phyloP scores from a whole-genome alignment of 2,797 vertebrate genomes.

The Cyprinodon diabolis region DNA sequence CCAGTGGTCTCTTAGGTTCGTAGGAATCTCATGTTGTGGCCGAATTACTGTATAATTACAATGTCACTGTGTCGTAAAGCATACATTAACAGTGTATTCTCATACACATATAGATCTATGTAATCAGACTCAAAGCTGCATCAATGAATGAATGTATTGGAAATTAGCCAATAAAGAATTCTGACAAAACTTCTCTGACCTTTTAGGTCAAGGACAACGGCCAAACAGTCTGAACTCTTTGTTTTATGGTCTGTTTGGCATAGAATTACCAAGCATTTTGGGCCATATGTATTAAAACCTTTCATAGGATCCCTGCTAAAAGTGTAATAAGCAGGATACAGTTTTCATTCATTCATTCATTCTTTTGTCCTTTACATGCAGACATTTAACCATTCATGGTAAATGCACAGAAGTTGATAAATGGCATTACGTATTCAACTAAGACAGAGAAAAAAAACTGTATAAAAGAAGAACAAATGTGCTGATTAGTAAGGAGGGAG shows the following conservation, averaged over 20 bases:
- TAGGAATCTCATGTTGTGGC: constrained; percentile 16
- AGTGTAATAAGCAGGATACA: too few species aligned
- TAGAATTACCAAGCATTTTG: not conserved
- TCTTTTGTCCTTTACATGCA: too few species aligned
- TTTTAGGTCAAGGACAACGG: not conserved
- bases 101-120: not conserved
- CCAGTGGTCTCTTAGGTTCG: constrained; percentile 26
- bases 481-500: too few species aligned
- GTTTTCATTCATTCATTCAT: too few species aligned
- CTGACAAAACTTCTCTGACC: not conserved
- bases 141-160: not conserved
- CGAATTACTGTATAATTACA: constrained; percentile 24
- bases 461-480: too few species aligned
- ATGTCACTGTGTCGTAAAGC: not conserved
- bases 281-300: too few species aligned
- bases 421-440: too few species aligned
- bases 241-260: not conserved
- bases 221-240: not conserved
- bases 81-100: not conserved
- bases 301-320: too few species aligned
- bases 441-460: too few species aligned
- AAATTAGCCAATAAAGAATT: not conserved
- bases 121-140: not conserved
- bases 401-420: too few species aligned
- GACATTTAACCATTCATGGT: too few species aligned